phyloP scores from a whole-genome alignment of 2,113 vertebrate genomes.

The Plestiodon gilberti region DNA sequence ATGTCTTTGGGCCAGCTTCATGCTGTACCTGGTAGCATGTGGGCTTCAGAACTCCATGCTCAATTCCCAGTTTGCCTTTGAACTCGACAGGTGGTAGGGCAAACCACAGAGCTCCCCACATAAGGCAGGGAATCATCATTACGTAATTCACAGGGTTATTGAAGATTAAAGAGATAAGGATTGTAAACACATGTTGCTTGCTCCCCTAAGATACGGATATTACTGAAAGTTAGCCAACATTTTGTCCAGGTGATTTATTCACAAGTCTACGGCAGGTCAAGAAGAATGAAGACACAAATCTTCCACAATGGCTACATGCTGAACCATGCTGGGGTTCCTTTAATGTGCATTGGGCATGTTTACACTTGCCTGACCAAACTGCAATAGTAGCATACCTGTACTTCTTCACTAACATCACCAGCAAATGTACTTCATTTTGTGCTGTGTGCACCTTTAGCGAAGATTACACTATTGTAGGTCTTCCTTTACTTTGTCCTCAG shows the following conservation, averaged over 20 bases:
- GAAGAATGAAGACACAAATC: not conserved
- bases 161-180: not conserved
- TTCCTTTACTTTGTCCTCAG: too few species aligned
- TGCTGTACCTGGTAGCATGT: not conserved
- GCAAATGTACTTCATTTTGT: too few species aligned
- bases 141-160: not conserved
- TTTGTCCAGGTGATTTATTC: not conserved
- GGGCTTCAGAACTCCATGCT: not conserved
- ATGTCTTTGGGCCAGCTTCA: not conserved
- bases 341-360: too few species aligned
- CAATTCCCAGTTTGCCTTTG: not conserved
- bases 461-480: too few species aligned
- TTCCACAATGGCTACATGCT: not conserved
- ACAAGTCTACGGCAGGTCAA: not conserved
- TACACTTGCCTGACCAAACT: too few species aligned
- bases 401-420: too few species aligned
- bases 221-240: not conserved
- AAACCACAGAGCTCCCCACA: not conserved
- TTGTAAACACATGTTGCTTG: not conserved
- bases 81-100: not conserved
- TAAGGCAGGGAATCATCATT: not conserved
- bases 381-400: too few species aligned
- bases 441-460: too few species aligned
- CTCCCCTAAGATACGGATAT: not conserved
- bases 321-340: not conserved